Evolutionary conservation across 2,888 invertebrate genomes (phyloP), one percentile per base, ranked within the genome.

Genomic region (Itoplectis maculator): DNA sequence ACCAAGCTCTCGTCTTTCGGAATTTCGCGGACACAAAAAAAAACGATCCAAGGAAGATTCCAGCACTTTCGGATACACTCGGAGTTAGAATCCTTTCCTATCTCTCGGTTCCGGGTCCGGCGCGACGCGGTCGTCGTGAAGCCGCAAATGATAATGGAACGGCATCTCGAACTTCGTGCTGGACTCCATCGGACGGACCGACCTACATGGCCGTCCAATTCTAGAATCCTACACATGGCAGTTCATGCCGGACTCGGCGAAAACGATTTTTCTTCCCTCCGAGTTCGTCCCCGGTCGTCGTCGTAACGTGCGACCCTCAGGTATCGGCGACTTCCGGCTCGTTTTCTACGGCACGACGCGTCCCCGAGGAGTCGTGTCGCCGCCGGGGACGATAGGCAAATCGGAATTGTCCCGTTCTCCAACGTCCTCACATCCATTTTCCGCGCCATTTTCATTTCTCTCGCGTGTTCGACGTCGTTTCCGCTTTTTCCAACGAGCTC

Each of bases 291-390:
- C 45, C 11, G 40, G 72, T n/a, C 13, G 42, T 35, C 20, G n/a
- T n/a, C 35, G 20, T 7, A 20, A 65, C 42, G 45, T n/a, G 7
- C 40, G 65, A 20, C 47, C 37, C 13, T 20, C 18, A 61, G 51
- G 70, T 81, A 81, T 78, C 66, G 82, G 54, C 78, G 78, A 78
- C 78, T 78, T 74, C 68, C 81, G 63, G 63, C 47, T 77, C 65
- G 73, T 56, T 69, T 82, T 77, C 45, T 59, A 18, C 45, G 45
- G 13, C n/a, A n/a, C n/a, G 20, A 42, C 42, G 18, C 56, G 51
- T 82, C 82, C 78, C 78, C 29, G 56, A 75, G 82, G 82, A 82
- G 59, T 76, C 72, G 65, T 73, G 72, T 66, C 70, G 65, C 42
- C 66, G 20, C n/a, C n/a, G n/a, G n/a, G 40, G 29, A 40, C 74